phyloP scores from a whole-genome alignment of 2,888 invertebrate species.

The Nymphalis urticae region DNA sequence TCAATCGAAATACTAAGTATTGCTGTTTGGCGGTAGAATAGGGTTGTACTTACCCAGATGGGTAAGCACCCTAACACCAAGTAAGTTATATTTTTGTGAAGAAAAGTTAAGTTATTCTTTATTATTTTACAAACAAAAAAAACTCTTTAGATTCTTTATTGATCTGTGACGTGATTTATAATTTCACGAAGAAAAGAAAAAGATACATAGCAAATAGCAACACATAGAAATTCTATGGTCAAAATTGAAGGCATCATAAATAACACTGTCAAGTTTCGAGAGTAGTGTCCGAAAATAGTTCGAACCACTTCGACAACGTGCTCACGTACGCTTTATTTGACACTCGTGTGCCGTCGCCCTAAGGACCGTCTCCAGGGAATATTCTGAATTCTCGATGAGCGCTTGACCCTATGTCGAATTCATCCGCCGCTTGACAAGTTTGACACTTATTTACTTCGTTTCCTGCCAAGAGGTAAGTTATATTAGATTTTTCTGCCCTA shows the following conservation, averaged over 20 bases:
- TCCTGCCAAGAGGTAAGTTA: not conserved
- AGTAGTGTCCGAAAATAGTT: conserved; percentile 12
- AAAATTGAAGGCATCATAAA: not conserved
- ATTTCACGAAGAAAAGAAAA: not conserved
- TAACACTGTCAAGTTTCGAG: not conserved
- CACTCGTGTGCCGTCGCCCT: conserved; percentile 12
- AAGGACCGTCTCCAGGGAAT: conserved; percentile 10
- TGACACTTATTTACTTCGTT: conserved; percentile 12
- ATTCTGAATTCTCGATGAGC: conserved; percentile 9
- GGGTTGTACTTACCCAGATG: too few species aligned
- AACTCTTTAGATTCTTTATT: too few species aligned
- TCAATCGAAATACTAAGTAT: too few species aligned
- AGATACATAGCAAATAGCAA: not conserved
- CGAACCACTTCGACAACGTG: not conserved
- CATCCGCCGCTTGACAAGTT: conserved; percentile 8
- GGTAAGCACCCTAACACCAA: too few species aligned
- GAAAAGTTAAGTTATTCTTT: too few species aligned
- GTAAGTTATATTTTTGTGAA: too few species aligned
- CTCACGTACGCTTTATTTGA: conserved; percentile 11
- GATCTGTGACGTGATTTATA: too few species aligned
- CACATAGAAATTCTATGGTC: not conserved
- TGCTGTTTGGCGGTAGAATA: too few species aligned
- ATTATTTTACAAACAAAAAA: too few species aligned
- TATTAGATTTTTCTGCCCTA: not conserved
- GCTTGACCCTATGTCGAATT: conserved; percentile 15